Evolutionary conservation across 2,797 vertebrate species (phyloP), one percentile per base, ranked within the genome.

Genomic region (Champsocephalus esox): DNA sequence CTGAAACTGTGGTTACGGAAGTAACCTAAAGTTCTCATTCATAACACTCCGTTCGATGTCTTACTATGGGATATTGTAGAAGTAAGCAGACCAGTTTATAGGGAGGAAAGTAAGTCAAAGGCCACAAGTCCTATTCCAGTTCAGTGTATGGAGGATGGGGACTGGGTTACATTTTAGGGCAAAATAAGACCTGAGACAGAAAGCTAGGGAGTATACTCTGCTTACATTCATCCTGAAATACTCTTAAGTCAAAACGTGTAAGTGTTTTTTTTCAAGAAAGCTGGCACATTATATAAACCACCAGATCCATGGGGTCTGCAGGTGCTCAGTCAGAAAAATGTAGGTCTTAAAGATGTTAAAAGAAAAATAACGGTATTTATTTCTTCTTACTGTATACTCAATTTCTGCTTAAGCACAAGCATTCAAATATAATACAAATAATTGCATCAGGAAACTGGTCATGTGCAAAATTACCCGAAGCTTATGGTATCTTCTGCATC

Each of bases 71-170:
- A 19, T 19, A 19, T 19, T 19, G 19, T 19, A 19, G 19, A 19
- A 19, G 19, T 17, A 43, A 66, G 14, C 9, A 59, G 38, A 58
- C 28, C 51, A 59, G 56, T 62, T 57, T 45, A 28, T 28, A 32
- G 16, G 16, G 12, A 44, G 54, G 17, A 70, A 90, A 75, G 77
- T 66, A 77, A 77, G 84, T 82, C 80, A 81, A 88, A 85, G 82
- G 81, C 8, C 66, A 70, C 28, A 55, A 62, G 12, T 67, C 74
- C 74, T 44, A 71, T 38, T 77, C 64, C 63, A 70, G 55, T 66
- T 67, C 56, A 70, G 65, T 51, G 62, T 49, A 80, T 72, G 77
- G 70, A 68, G 73, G 54, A 41, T 43, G 21, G n/a, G 45, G 77
- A 49, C 73, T 73, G 58, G 61, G 80, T 87, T 86, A 73, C 73